Evolutionary conservation across 64 coral and sea anemone genomes (phyloP), one percentile per base, ranked within the genome.

Genomic region (Montipora cactus): DNA sequence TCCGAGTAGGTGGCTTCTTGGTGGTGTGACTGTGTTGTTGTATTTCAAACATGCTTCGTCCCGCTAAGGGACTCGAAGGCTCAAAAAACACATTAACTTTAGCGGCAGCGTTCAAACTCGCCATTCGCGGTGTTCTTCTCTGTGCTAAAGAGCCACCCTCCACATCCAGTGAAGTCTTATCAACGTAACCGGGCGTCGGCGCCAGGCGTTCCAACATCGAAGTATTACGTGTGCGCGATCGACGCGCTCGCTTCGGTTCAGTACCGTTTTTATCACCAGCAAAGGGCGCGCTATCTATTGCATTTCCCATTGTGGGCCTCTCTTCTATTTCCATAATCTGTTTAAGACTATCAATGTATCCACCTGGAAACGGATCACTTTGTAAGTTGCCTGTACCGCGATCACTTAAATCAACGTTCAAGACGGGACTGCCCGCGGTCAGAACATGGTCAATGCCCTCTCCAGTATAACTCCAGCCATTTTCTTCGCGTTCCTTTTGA

Each of bases 61-160:
- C 98, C 25, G 98, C 98, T 67, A 99, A 80, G 10, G 98, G 95
- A 71, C 95, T 96, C 9, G 98, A 96, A 5, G 98, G 98, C 51
- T 99, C 95, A 95, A 94, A 99, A 86, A 96, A 96, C 22, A 99
- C 67, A 69, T 96, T 96, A 13, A 99, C 98, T 88, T 99, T 99
- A 10, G 98, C 98, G 21, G 98, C 98, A 47, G 98, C 98, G 89
- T 99, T 99, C 8, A 99, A 90, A 78, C 98, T 94, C 74, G 98
- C 98, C 98, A 99, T 94, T 70, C 98, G 93, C 23, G 95, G 95
- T 50, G 95, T 93, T 37, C 98, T 88, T 15, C 98, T 58, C 10
- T 95, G 85, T 25, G 92, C 95, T 13, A 96, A 80, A 15, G 90
- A 90, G 59, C 91, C 96, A 47, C 80, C 87, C 47, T 95, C 93